Evolutionary conservation across 1,140 invertebrate species (phyloP).

Genomic region (Drosophila lacteicornis): DNA sequence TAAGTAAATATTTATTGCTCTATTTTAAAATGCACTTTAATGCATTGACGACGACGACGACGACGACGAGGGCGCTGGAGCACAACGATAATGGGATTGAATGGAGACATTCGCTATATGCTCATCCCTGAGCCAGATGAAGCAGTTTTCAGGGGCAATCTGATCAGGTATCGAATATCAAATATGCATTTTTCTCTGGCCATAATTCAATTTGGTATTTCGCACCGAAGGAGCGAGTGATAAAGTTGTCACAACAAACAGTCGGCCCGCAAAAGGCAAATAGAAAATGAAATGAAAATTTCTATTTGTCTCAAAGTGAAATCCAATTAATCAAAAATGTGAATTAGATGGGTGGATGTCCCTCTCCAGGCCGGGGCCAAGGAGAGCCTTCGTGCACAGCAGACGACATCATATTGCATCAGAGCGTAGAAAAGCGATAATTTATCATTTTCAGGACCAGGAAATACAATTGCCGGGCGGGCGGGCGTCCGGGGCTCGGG

Average conservation of each 20-base stretch:
- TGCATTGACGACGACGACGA: slow-evolving; percentile 41
- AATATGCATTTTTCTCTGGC: slow-evolving; percentile 49
- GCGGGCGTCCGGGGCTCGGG: background rate
- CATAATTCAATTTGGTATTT: slow-evolving; percentile 70
- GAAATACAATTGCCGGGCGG: slow-evolving; percentile 35
- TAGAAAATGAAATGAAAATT: slow-evolving; percentile 67
- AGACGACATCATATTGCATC: slow-evolving; percentile 77
- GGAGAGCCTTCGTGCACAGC: slow-evolving; percentile 38
- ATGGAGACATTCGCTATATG: slow-evolving; percentile 37
- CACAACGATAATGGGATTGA: slow-evolving; percentile 33
- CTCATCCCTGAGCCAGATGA: background rate
- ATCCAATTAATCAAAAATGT: slow-evolving; percentile 78
- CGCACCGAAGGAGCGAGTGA: slow-evolving; percentile 3
- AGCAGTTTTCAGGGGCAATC: slow-evolving; percentile 13
- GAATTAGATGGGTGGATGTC: slow-evolving; percentile 31
- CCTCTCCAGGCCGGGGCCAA: background rate
- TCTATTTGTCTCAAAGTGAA: slow-evolving; percentile 72
- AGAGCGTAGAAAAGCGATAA: slow-evolving; percentile 73
- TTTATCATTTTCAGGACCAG: slow-evolving; percentile 71
- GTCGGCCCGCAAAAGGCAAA: slow-evolving; percentile 44
- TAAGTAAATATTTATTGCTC: slow-evolving; percentile 77
- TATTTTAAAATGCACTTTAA: slow-evolving; percentile 80
- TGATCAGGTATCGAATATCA: slow-evolving; percentile 33
- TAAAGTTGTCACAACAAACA: slow-evolving; percentile 75
- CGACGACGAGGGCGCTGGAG: slow-evolving; percentile 16